Evolutionary conservation across 1,140 invertebrate species (phyloP), one percentile per base, ranked within the genome.

Genomic region (Ceratina calcarata): DNA sequence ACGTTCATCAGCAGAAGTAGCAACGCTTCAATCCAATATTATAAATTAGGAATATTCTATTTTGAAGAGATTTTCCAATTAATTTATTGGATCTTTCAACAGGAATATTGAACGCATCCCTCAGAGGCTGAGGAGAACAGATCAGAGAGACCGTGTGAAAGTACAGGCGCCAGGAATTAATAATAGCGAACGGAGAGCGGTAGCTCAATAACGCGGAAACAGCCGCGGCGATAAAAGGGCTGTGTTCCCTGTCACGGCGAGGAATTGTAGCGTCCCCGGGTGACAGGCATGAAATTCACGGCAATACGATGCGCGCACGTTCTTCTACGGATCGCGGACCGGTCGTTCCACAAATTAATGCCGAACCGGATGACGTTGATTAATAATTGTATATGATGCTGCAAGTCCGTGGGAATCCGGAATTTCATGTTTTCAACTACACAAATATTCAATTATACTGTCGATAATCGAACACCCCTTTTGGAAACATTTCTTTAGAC

Each of bases 341-440:
- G 57, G 58, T 81, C 66, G 84, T 86, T 86, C 79, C 70, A 81
- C 66, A 81, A 83, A 83, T 86, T 78, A 86, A 86, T 81, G 69
- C 72, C 69, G 68, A 85, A 85, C 72, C 68, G 76, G 86, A 83
- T 80, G 83, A 87, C 60, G 53, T 32, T 18, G 83, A 70, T 62
- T 72, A 79, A 71, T 87, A 87, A 87, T 87, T 87, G 85, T 82
- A 85, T 85, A 83, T 71, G 76, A 65, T 73, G 83, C 72, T 79
- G 68, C 78, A 76, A 81, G 87, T 87, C 67, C 86, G 86, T 87
- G 86, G 68, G 85, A 87, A 87, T 80, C 71, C 49, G 76, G 27
- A 32, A 32, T 32, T 2, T 32, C 27, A 4, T 32, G 27, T 32
- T 32, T 32, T 32, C 27, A 32, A 2, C 27, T 32, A 32, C 27